Evolutionary conservation across 2,797 vertebrate species (phyloP), one percentile per base, ranked within the genome.

Genomic region (Sphenodon punctatus): DNA sequence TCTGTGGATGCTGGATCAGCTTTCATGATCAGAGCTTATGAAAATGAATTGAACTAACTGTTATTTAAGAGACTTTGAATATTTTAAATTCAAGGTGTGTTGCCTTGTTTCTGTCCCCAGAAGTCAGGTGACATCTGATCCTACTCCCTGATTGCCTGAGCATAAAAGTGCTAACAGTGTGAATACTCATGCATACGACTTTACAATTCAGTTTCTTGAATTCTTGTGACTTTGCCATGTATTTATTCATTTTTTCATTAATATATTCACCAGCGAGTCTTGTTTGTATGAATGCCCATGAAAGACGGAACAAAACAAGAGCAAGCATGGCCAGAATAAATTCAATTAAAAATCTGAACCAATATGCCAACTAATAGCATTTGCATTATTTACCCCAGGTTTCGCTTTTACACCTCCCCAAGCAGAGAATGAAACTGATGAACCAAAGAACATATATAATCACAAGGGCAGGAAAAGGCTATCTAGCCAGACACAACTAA

Each of bases 271-370:
- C 86, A 89, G 86, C 75, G 25, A 60, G 80, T 82, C 36, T 0
- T 90, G 89, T 86, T 86, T 86, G 45, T 30, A 1, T 4, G 80
- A 56, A n/a, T n/a, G n/a, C n/a, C 76, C 43, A 7, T 4, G 4
- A 56, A 45, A 67, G 61, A 43, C 67, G 84, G 80, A 80, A 76
- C 80, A 76, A 88, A 80, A 87, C 73, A 51, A 67, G 68, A 78
- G 80, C 56, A 80, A 90, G 85, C 73, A 66, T 41, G 78, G 70
- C 70, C 67, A 53, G n/a, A 30, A 27, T 30, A 72, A n/a, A 1
- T 64, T 82, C 67, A 76, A 81, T 87, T 80, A 45, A 60, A 69
- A 86, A 83, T 45, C 61, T 7, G 70, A 43, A 76, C 74, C 78
- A 84, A 36, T 32, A 80, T 74, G 66, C 82, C 88, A 63, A 70